Evolutionary conservation across 2,888 invertebrate genomes (phyloP), one percentile per base, ranked within the genome.

Genomic region (Eristalis pertinax): DNA sequence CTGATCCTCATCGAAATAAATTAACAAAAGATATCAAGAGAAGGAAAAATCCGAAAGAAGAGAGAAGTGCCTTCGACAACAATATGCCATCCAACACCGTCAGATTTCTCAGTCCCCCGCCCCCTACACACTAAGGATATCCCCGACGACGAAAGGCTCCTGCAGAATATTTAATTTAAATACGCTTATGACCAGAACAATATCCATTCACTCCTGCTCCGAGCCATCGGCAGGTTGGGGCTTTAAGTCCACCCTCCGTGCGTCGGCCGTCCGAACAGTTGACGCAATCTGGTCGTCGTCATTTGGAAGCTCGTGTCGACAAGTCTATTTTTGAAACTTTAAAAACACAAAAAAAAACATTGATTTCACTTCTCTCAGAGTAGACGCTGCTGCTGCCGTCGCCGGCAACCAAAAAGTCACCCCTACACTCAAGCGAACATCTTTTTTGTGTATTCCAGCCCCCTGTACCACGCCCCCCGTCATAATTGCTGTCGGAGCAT

Each of bases 141-240:
- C 19, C 60, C 24, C 32, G 32, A 10, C 32, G 19, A 50, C 50
- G 50, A 19, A 50, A 50, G 50, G 43, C 43, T 50, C 43, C 43
- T 50, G 43, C 63, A 65, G 73, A 85, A 85, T 85, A 85, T 85
- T 81, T 77, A 85, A 81, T 77, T 81, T 81, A 81, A 85, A 81
- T 76, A 85, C 72, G 76, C 81, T 76, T 76, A 73, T 77, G 75
- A 73, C 64, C 72, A 80, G 73, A 80, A 80, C 62, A 80, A 80
- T 81, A 85, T 67, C 13, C 70, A 62, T 50, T n/a, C 67, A 13
- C 56, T 32, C 64, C 26, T 22, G 15, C 68, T n/a, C 41, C 75
- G 1, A 32, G n/a, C 38, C 43, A n/a, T 15, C 38, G 64, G 15
- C 24, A 29, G 41, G n/a, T 32, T 35, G 35, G 11, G 63, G 38